Conservation (phyloP, 2,888 invertebrate species). For the Nasonia oneida region DNA sequence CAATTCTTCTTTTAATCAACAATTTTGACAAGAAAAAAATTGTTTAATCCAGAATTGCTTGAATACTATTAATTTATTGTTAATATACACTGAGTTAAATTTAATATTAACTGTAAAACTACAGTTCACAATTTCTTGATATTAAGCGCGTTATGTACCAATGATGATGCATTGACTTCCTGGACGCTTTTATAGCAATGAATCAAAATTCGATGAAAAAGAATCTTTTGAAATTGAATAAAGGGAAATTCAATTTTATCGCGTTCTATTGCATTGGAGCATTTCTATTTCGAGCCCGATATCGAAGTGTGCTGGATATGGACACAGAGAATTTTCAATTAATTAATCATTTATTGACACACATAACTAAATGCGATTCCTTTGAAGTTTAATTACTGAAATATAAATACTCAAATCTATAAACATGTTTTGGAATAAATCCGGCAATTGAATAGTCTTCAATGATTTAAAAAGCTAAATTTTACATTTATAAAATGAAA, state of each 20-base stretch:
- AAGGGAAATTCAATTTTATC: slow-evolving; percentile 16
- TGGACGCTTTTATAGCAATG: background rate
- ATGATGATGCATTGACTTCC: background rate
- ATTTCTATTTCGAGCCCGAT: background rate
- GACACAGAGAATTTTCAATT: background rate
- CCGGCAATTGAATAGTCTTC: background rate
- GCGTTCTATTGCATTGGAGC: background rate
- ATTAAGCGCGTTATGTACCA: background rate
- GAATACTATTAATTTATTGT: too few species aligned
- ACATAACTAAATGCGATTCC: background rate
- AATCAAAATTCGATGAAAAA: slow-evolving; percentile 8
- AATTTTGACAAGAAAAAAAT: background rate
- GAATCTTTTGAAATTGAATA: slow-evolving; percentile 6
- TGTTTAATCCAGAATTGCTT: background rate
- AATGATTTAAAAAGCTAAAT: too few species aligned
- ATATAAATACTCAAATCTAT: too few species aligned
- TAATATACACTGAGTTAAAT: too few species aligned
- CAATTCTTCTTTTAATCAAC: background rate
- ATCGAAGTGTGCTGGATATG: background rate
- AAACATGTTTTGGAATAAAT: too few species aligned
- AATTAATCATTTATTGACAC: background rate
- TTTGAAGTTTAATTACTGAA: background rate
- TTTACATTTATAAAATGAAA: background rate
- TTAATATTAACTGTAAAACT: background rate
- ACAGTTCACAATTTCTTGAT: background rate